Base-by-base conservation (phyloP, 2,797 vertebrate species). In the Hyperoplus lanceolatus region DNA sequence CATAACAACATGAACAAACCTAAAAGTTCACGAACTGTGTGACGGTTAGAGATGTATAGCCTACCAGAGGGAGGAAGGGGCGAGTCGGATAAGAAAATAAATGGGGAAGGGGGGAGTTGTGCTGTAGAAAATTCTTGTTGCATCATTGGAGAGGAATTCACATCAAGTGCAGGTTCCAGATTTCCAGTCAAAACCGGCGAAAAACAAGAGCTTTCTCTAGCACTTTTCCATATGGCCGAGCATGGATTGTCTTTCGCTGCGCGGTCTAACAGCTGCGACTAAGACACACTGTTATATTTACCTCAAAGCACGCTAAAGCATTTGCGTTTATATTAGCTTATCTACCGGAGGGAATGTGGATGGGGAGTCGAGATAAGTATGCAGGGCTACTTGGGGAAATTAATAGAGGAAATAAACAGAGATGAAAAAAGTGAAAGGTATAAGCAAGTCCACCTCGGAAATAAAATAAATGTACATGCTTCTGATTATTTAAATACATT, bases 71-170 rank as follows among this genome's bases (percentile, higher is more conserved):
- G 65, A 73, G 82, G 62, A 79, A 81, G 41, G 66, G 85, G 80
- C 16, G 16, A 65, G 71, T 41, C 9, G 0, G 56, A 60, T 63
- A 21, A 61, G 8, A 46, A 65, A 42, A 68, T 57, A 60, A 54
- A 70, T 18, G 62, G 63, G 51, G 48, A 65, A 5, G 21, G 16
- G 48, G 79, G 68, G 29, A 36, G 55, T 79, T 88, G 79, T 76
- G 71, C 76, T 77, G 77, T 41, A 60, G 80, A 91, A 29, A 89
- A 81, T 89, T 87, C 79, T 79, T 48, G 70, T 94, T 93, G 91
- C 94, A 91, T 94, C 92, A 94, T 65, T 62, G 73, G 61, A 84
- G 84, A 91, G 75, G 93, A 94, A 94, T 94, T 92, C 78, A 46
- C 84, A 79, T 85, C 54, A 57, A 92, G 86, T 70, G 1, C 63